Evolutionary conservation across 2,888 invertebrate species (phyloP).

Genomic region (Frankliniella fusca): DNA sequence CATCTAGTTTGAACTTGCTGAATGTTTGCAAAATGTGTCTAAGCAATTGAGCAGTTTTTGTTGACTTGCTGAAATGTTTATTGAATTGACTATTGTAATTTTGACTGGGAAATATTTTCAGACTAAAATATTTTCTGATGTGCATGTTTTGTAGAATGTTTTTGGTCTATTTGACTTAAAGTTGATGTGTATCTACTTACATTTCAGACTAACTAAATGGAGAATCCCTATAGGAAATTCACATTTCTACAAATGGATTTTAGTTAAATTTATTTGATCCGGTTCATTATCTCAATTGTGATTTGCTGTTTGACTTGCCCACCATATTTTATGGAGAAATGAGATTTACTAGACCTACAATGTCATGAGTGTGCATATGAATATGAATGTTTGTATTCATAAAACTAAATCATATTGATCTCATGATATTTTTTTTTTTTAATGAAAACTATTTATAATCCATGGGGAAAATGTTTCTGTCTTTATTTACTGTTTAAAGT

Average conservation of each 20-base stretch:
- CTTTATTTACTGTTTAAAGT: background rate
- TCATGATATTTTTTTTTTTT: background rate
- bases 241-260: too few species aligned
- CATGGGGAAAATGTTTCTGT: background rate
- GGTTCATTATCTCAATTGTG: too few species aligned
- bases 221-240: too few species aligned
- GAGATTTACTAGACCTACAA: too few species aligned
- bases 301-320: too few species aligned
- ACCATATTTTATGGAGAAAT: too few species aligned
- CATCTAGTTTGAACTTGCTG: conserved; percentile 20
- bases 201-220: too few species aligned
- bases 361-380: background rate
- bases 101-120: background rate
- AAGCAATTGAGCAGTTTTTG: background rate
- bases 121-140: background rate
- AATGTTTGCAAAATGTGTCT: background rate
- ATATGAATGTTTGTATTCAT: background rate
- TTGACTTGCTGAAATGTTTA: background rate
- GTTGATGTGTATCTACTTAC: too few species aligned
- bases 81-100: background rate
- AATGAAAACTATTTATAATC: background rate
- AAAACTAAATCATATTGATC: conserved; percentile 5
- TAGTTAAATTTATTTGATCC: too few species aligned
- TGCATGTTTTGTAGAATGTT: background rate
- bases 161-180: too few species aligned